Base-by-base conservation (phyloP, 2,113 vertebrate genomes). In the Dromaius novaehollandiae region DNA sequence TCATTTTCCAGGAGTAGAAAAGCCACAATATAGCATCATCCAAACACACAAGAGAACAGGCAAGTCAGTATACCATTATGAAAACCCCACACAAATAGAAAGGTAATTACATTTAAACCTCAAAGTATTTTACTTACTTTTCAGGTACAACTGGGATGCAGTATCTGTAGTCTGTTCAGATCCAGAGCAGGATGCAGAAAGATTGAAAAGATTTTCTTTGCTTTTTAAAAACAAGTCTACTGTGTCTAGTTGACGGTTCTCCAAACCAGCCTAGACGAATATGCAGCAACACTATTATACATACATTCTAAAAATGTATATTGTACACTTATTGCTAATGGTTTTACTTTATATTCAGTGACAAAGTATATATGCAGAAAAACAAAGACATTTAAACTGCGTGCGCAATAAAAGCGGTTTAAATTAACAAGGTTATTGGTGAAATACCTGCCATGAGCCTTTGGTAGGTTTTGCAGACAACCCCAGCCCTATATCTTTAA, bases 221-320 rank as follows among this genome's bases (percentile, higher is more conserved):
- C 99, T 99, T 96, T 99, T 99, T 81, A 99, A 94, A 95, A 99
- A 99, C 65, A 99, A 99, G 64, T 99, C 99, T 24, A 99, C 99
- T 2, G 99, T 99, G 93, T 99, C 99, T 86, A 99, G 98, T 55
- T 99, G 99, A 60, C 97, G 99, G 95, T 99, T 99, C 95, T 99
- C 99, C 97, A 99, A 97, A 16, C 99, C 99, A 11, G 99, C 99
- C 99, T 99, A 60, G 56, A 93, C 83, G 86, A 44, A 77, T 15
- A 38, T 3, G 42, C 7, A 68, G 26, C 1, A 70, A 4, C 46
- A 61, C 34, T n/a, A 20, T 55, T 16, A 51, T 0, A 1, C 13
- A 11, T 1, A 20, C 32, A 11, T 44, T 66, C 81, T 20, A 48
- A 85, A 53, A 6, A 51, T 8, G 34, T 0, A 4, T 9, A 7